Evolutionary conservation across 2,888 invertebrate species (phyloP), one percentile per base, ranked within the genome.

Genomic region (Bellardia bayeri): DNA sequence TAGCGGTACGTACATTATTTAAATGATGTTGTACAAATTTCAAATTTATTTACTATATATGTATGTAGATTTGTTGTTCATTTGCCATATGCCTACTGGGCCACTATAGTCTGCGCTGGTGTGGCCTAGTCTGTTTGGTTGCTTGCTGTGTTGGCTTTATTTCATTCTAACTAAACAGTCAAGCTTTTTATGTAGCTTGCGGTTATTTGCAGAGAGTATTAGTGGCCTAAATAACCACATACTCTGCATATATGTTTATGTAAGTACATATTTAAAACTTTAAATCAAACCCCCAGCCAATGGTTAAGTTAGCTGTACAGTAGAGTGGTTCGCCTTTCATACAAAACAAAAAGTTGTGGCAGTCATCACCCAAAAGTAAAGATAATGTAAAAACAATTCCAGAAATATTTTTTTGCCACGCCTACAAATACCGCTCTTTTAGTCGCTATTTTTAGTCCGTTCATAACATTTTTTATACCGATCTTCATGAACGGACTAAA

Each of bases 161-260:
- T 78, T 63, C 40, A 51, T 69, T 78, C 42, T 51, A 58, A 45
- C 74, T 75, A 75, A 74, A 79, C 49, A 72, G 68, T 79, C 76
- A 45, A 66, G 30, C 66, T 69, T 45, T 64, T 64, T 42, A 75
- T 88, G 80, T 79, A 30, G 85, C 82, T 37, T 82, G 82, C 56
- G 85, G 79, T 79, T 82, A 63, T 69, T 82, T 88, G 75, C n/a
- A 54, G 23, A 75, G 69, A 75, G 82, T 58, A 76, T 88, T 85
- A 75, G 85, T 56, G 79, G 68, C 79, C 79, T 30, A 63, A 58
- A 76, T 49, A 76, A 80, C 75, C 79, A 54, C 79, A 69, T 82
- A 54, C 63, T 8, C 54, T 42, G 66, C 14, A 45, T 45, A 9
- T 42, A 42, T 42, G 9, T 42, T 2, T 42, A 42, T 16, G 23